Evolutionary conservation across 2,888 invertebrate genomes (phyloP), one percentile per base, ranked within the genome.

Genomic region (Heliconius erato): DNA sequence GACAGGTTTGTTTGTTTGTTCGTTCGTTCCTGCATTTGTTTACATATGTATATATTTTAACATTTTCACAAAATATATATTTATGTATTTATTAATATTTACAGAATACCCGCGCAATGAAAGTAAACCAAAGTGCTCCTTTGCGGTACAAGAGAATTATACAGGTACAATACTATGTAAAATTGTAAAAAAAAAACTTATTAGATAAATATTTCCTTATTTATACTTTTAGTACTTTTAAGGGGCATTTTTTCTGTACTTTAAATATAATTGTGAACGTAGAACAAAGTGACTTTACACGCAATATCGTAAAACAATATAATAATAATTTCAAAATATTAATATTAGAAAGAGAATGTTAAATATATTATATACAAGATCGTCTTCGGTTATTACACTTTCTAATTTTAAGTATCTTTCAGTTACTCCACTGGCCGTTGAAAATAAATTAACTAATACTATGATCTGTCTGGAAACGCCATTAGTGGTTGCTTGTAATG

Each of bases 361-460:
- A 9, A 40, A 40, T 40, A 9, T 40, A 40, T 40, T 9, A 28
- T 28, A 28, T 40, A 40, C 35, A 40, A 9, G 9, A 40, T 9
- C 35, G 35, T 1, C 35, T 40, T 40, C 35, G 9, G 35, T 35
- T 35, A 35, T 35, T 19, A 54, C 23, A 54, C 7, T 54, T 23
- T 19, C 3, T 54, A 54, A 23, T 7, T 54, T 23, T 0, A 54
- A 54, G 0, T 26, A 49, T 26, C 26, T 72, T 72, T 44, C 81
- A 81, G 81, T 49, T 23, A 32, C 69, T 40, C 28, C 63, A 16
- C 28, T 74, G 2, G 16, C 63, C 6, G n/a, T 69, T 16, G 82
- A 82, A 63, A 82, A 81, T 28, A 82, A 85, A 59, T 49, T 82
- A 11, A 82, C 82, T 28, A 84, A 78, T 40, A 78, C 83, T 9